Evolutionary conservation across 2,888 invertebrate genomes (phyloP), one percentile per base, ranked within the genome.

Genomic region (Drosophila neonasuta): DNA sequence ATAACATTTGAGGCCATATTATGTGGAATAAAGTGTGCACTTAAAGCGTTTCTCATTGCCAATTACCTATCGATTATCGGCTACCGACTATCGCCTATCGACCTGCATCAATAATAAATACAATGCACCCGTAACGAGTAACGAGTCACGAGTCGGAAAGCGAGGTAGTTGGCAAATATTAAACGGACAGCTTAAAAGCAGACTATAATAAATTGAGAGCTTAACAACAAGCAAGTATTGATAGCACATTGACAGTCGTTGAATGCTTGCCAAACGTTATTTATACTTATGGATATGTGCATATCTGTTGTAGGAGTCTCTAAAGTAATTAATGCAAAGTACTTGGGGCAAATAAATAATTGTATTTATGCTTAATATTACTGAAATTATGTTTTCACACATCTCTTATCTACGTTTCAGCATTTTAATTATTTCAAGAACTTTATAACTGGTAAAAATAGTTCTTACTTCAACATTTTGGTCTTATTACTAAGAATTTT

Each of bases 11-110:
- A 56, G 59, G 55, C 50, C 69, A 77, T 60, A 52, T 30, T 46
- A 57, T 59, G 56, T 59, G 56, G 78, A 75, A 83, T 86, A 74
- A 83, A 80, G 68, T 72, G 84, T 62, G 68, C 62, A 84, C 86
- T 81, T 81, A 65, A 86, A 81, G 70, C 77, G 71, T 57, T 68
- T 55, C 63, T 44, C 6, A 44, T 55, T 58, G 57, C 10, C 62
- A 17, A 17, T 17, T 17, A 3, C 17, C 17, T 17, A 17, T 17
- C 17, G 3, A 17, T 3, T 17, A 17, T 17, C 17, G 17, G 0
- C 17, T 17, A 17, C 17, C 5, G 20, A 24, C n/a, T n/a, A n/a
- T 20, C 20, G 20, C 5, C 24, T 24, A 24, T 24, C 24, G 24
- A 24, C 30, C 58, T 13, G 39, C 13, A 77, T 79, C 74, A 80